Evolutionary conservation across 2,797 vertebrate genomes (phyloP), one percentile per base, ranked within the genome.

Genomic region (Chelonia mydas): DNA sequence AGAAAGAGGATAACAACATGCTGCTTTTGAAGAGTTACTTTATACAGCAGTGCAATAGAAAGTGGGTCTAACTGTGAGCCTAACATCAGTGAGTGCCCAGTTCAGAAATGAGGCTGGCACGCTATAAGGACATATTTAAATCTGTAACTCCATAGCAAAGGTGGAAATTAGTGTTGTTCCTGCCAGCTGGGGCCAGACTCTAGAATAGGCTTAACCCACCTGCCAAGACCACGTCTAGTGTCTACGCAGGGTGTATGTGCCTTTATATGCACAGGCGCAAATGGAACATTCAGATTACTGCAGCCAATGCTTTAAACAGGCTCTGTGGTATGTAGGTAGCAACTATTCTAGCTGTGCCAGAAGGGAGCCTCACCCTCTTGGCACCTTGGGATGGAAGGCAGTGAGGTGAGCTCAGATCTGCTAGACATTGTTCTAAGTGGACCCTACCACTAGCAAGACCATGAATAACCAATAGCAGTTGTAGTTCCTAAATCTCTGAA

Each of bases 341-440:
- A 83, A 50, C 16, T 12, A 15, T 17, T 2, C 31, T 57, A n/a
- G 21, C 0, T 0, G 55, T 79, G 55, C 68, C 76, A 4, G 13
- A 21, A 49, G 6, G 47, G 12, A 0, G 31, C 47, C 61, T 54
- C 5, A 1, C 0, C 53, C 50, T 55, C 3, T 25, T 0, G 1
- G 85, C 31, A 79, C 31, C 5, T 25, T 0, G 1, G 85, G 47
- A 79, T 79, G 77, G 5, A 51, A 50, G 31, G 16, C 3, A 10
- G 23, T 11, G 51, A 21, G 11, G 21, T 45, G 41, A 11, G n/a
- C 11, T 21, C n/a, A 41, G 5, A 11, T 45, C 25, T 27, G 37
- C 21, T 81, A 27, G 50, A 81, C 27, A 7, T 81, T 45, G 25
- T 45, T 81, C 55, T 28, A n/a, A 77, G 33, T 47, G 5, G 57